These are phyloP conservation scores for Hofmannophila pseudospretella DNA, from an alignment of 2,888 invertebrate species.

Conservation along the genomic window DNA sequence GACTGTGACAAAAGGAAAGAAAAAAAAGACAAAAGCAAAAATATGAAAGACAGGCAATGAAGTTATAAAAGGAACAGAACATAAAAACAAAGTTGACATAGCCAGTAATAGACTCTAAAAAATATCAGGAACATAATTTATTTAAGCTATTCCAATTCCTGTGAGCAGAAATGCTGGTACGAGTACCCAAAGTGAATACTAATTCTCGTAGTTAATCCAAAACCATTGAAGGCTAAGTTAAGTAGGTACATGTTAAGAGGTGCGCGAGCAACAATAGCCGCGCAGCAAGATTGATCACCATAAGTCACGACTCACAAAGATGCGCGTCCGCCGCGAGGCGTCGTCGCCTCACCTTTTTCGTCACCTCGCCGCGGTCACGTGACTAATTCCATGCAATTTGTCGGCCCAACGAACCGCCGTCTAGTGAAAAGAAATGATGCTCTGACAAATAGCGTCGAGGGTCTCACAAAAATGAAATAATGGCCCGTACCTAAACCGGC, in stretches of 20 bases:
- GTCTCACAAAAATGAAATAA: conserved; percentile 75
- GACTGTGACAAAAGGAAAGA: too few relatives aligned
- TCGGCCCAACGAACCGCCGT: conserved; percentile 62
- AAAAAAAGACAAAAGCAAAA: too few relatives aligned
- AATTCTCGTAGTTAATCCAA: conserved; percentile 33
- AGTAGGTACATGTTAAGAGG: conserved; percentile 34
- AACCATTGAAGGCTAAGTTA: conserved; percentile 31
- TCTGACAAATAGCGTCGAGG: conserved; percentile 74
- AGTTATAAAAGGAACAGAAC: too few relatives aligned
- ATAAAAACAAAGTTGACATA: too few relatives aligned
- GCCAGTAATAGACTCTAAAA: too few relatives aligned
- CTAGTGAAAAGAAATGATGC: conserved; percentile 73
- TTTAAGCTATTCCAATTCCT: too few relatives aligned
- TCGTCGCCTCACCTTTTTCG: conserved; percentile 72
- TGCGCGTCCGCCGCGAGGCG: conserved; percentile 41
- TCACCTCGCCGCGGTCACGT: conserved; percentile 71
- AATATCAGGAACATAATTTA: too few relatives aligned
- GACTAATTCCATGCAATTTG: conserved; percentile 75
- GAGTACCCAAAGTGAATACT: conserved; percentile 31
- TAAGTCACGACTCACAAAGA: conserved; percentile 46
- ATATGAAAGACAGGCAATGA: too few relatives aligned
- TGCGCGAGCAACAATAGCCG: conserved; percentile 54
- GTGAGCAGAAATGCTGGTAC: conserved; percentile 10
- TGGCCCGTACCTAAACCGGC: conserved; percentile 70
- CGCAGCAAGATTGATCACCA: conserved; percentile 61